phyloP scores from a whole-genome alignment of 2,797 vertebrate species.

The Peromyscus nudipes region DNA sequence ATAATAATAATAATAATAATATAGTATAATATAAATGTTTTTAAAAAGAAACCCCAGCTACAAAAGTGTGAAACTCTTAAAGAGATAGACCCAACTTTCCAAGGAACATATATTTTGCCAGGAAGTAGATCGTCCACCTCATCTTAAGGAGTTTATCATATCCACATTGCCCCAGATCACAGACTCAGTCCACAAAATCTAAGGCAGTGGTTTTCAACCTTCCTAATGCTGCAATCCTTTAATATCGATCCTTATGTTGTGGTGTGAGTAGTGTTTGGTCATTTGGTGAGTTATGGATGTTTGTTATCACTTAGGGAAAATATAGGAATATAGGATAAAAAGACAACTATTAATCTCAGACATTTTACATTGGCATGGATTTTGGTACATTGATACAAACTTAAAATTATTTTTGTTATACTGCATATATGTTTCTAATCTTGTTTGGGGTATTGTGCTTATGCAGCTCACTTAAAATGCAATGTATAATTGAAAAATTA shows the following conservation, averaged over 20 bases:
- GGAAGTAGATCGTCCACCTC: neutral
- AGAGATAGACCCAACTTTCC: neutral
- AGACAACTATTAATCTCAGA: neutral
- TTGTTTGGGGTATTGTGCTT: neutral
- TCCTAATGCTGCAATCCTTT: neutral
- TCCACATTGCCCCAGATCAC: neutral
- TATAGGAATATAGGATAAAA: neutral
- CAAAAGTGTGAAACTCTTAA: neutral
- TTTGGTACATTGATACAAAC: neutral
- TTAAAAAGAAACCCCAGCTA: neutral
- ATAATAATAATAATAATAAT: neutral
- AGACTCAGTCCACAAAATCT: neutral
- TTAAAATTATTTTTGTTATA: neutral
- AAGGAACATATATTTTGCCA: neutral
- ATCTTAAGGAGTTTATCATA: neutral
- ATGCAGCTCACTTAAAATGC: neutral
- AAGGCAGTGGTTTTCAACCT: neutral
- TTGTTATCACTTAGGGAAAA: neutral
- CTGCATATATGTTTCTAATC: neutral
- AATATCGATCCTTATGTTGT: neutral
- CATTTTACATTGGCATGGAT: neutral
- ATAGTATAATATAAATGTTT: neutral
- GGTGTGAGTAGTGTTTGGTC: neutral
- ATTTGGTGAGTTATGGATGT: neutral
- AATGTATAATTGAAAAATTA: neutral